Base-by-base conservation (phyloP, 2,113 vertebrate genomes). In the Campylomormyrus numenius region DNA sequence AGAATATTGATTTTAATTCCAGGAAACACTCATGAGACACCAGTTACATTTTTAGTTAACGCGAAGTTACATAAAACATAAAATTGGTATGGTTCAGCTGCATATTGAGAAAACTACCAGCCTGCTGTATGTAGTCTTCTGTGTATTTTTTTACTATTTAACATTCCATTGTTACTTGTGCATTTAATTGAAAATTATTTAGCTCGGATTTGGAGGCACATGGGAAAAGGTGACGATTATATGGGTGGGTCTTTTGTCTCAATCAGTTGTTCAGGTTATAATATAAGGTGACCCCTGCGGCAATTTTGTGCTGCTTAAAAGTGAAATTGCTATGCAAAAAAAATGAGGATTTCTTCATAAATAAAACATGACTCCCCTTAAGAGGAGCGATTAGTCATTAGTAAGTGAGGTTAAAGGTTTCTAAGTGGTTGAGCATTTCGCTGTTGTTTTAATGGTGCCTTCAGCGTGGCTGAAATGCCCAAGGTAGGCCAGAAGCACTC, bases 371-470 rank as follows among this genome's bases (percentile, higher is more conserved):
- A 50, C 31, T 56, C 31, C 86, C 17, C 49, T 49, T 53, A 53
- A 35, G 86, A 39, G 86, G 27, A 87, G 86, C 31, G 50, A 56
- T 87, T 87, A 53, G 31, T 87, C 27, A 87, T 56, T 56, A 35
- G 86, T 53, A 87, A 87, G 86, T 87, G 86, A 31, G 50, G 86
- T 87, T 53, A 58, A 87, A 87, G 86, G 86, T 39, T 21, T 52
- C 86, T 87, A 87, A 87, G 50, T 87, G 49, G 49, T 56, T 56
- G 10, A 15, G 49, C 27, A 86, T 24, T 52, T 19, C 3, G 49
- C 27, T 53, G 27, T 53, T 27, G 19, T 50, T 56, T 49, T 19
- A 87, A 39, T 27, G 50, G 49, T 31, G 11, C 27, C 17, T 52
- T 53, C 31, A 58, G 50, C 5, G 15, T 50, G 7, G 58, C 27